Conservation (phyloP, 2,888 invertebrate species). For the Resseliella maxima region DNA sequence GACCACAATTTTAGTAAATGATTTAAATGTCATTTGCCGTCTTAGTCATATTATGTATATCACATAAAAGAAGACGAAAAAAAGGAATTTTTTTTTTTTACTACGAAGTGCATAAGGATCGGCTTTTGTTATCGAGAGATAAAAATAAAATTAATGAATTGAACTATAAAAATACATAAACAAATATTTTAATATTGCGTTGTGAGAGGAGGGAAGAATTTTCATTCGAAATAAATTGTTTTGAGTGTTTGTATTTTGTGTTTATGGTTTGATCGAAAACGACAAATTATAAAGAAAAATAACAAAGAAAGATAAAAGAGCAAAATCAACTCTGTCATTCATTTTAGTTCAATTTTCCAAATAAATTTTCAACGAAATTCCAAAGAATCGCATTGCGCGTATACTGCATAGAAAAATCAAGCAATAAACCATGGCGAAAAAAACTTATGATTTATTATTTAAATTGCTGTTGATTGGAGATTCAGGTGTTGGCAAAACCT, state of each 20-base stretch:
- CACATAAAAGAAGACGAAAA: slow-evolving; percentile 12
- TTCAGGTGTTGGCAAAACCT: slow-evolving; percentile 94
- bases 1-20: slow-evolving; percentile 43
- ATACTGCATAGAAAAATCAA: neutral
- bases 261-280: neutral
- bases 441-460: slow-evolving; percentile 93
- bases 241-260: slow-evolving; percentile 5
- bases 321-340: too few species aligned
- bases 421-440: slow-evolving; percentile 81
- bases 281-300: neutral
- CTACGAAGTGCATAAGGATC: neutral
- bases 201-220: neutral
- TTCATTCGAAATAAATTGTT: neutral
- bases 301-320: neutral
- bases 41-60: slow-evolving; percentile 49
- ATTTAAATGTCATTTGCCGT: slow-evolving; percentile 35
- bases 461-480: slow-evolving; percentile 93
- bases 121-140: neutral
- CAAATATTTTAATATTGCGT: neutral
- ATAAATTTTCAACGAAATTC: neutral
- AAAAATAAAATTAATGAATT: neutral
- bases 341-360: neutral
- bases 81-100: slow-evolving; percentile 6
- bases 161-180: neutral
- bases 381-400: neutral